phyloP scores from a whole-genome alignment of 1,140 invertebrate species.

The Druon quercuslanigerum region DNA sequence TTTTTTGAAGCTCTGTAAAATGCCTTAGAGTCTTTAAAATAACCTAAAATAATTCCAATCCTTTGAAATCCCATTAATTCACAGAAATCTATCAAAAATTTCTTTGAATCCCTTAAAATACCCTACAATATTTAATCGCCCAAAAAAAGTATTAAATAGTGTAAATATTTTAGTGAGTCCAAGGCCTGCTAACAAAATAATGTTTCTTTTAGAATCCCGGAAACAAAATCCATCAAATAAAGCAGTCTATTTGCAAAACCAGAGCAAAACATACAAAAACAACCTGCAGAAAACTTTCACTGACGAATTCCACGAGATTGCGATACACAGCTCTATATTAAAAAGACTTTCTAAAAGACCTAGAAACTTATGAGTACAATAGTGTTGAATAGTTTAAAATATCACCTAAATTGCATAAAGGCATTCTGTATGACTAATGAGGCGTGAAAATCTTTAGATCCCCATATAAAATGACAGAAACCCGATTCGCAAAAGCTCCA shows the following conservation, averaged over 20 bases:
- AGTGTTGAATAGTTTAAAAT: not conserved
- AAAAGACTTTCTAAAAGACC: slow-evolving; percentile 3
- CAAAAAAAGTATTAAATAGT: too few species aligned
- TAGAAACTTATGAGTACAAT: not conserved
- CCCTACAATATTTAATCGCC: too few species aligned
- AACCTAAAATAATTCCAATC: too few species aligned
- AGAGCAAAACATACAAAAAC: not conserved
- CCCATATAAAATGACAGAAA: not conserved
- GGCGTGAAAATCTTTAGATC: not conserved
- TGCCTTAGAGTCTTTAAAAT: too few species aligned
- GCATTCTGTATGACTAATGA: not conserved
- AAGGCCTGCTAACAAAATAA: too few species aligned
- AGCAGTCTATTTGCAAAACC: not conserved
- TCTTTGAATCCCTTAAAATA: too few species aligned
- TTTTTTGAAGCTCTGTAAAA: too few species aligned
- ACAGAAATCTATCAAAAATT: too few species aligned
- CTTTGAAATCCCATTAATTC: too few species aligned
- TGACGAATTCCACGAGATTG: slow-evolving; percentile 3
- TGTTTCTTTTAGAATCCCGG: not conserved
- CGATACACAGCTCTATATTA: not conserved
- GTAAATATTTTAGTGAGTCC: too few species aligned
- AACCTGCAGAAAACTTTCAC: not conserved
- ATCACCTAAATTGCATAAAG: slow-evolving; percentile 5
- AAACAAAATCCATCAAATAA: slow-evolving; percentile 39
- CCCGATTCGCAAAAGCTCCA: not conserved